Evolutionary conservation across 2,888 invertebrate genomes (phyloP), one percentile per base, ranked within the genome.

Genomic region (Machimus atricapillus): DNA sequence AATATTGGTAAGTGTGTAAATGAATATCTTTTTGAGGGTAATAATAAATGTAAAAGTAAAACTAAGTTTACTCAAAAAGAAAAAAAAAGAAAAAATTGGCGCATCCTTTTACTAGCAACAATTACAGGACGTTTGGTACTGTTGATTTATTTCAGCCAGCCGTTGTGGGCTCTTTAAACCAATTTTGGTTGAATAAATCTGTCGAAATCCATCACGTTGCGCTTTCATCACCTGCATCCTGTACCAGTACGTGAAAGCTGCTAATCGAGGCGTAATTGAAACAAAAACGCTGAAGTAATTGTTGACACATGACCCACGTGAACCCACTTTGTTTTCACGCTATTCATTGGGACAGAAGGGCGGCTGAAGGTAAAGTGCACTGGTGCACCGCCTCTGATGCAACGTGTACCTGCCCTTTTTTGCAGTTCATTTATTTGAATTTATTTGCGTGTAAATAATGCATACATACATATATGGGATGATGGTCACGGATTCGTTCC

Each of bases 171-270:
- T 16, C 37, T 76, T 76, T 76, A 76, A 79, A 79, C 46, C 46
- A 79, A 79, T 46, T 79, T 46, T 43, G 46, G 46, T 40, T 40
- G 79, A 79, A 79, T 79, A 46, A 79, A 79, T 46, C 79, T 79
- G 79, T 79, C 79, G 79, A 79, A 79, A 46, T 27, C 46, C 79
- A 79, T 46, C 43, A 79, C 79, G 46, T 40, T 79, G 79, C 46
- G 16, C 23, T 79, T 79, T 79, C 79, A 79, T 46, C 79, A 79
- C 79, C 79, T 79, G 79, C 79, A 79, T 79, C 79, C 79, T 79
- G 79, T 27, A 23, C 46, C 52, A 79, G 23, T 46, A 79, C 27
- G 46, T 27, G 27, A 40, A 37, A 46, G 46, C 79, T 46, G 46
- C 79, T 79, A 79, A 79, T 79, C 46, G 79, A 46, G 46, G 79